These are phyloP conservation scores for Mizuhopecten yessoensis DNA, from an alignment of 1,140 invertebrate species.

Conservation along the genomic window DNA sequence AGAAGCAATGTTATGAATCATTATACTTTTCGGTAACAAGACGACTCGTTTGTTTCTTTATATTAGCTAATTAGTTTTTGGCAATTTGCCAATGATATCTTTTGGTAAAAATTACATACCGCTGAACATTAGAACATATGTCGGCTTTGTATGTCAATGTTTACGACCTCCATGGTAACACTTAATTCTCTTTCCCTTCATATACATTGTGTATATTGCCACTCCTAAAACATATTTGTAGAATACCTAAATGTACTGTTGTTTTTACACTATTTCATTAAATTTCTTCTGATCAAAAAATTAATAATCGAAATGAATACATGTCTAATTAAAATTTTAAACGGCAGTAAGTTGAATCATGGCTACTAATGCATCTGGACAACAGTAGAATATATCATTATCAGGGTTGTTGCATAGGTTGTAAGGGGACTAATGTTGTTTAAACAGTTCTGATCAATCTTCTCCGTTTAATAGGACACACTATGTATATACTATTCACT, in stretches of 20 bases:
- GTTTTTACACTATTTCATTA: too few relatives aligned
- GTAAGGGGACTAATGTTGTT: too few relatives aligned
- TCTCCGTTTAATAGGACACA: too few relatives aligned
- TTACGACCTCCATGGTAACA: background rate
- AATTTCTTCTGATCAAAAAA: too few relatives aligned
- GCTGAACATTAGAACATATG: background rate
- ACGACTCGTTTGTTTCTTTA: constrained; percentile 33
- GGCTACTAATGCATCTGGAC: too few relatives aligned
- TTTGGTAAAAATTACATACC: constrained; percentile 35
- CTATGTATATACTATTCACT: too few relatives aligned
- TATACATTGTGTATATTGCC: background rate
- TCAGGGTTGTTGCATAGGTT: too few relatives aligned
- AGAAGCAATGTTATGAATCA: background rate
- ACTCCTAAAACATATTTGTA: background rate
- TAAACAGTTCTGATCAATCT: too few relatives aligned
- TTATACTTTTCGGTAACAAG: constrained; percentile 24
- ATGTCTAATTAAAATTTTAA: too few relatives aligned
- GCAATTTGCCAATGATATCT: background rate
- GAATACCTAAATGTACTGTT: background rate
- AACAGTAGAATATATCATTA: too few relatives aligned
- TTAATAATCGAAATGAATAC: too few relatives aligned
- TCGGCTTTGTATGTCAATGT: background rate
- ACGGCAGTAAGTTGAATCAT: too few relatives aligned
- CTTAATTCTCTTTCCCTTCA: background rate
- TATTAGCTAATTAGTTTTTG: constrained; percentile 40